Percentiles rank a stretch among this genome's conserved stretches.
phyloP scores from a whole-genome alignment of 2,888 invertebrate genomes.

The Ichneumon xanthorius region DNA sequence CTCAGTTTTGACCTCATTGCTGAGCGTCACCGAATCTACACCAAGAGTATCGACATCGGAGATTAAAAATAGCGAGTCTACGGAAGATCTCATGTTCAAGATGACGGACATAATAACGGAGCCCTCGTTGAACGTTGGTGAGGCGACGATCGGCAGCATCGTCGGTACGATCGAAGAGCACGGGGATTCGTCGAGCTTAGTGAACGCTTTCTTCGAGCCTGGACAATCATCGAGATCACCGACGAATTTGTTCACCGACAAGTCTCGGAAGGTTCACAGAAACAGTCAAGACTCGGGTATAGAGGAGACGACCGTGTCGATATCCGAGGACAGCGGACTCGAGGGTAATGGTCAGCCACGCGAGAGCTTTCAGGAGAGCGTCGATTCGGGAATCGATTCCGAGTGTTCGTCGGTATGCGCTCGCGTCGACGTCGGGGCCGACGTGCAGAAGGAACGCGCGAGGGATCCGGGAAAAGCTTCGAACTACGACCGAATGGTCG shows the following conservation, averaged over 20 bases:
- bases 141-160: slow-evolving; percentile 51
- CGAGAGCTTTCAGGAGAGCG: slow-evolving; percentile 75
- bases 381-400: slow-evolving; percentile 76
- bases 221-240: slow-evolving; percentile 66
- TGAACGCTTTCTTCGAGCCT: slow-evolving; percentile 48
- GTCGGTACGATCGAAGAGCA: slow-evolving; percentile 59
- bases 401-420: slow-evolving; percentile 77
- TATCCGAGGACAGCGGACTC: slow-evolving; percentile 69
- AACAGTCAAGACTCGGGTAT: slow-evolving; percentile 77
- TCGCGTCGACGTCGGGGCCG: slow-evolving; percentile 53
- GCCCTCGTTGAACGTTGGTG: not conserved
- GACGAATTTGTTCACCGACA: slow-evolving; percentile 73
- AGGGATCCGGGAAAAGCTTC: slow-evolving; percentile 53
- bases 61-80: slow-evolving; percentile 45
- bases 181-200: slow-evolving; percentile 52
- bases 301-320: slow-evolving; percentile 72
- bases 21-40: slow-evolving; percentile 23
- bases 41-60: slow-evolving; percentile 34
- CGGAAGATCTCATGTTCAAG: slow-evolving; percentile 76
- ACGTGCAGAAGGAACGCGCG: slow-evolving; percentile 61
- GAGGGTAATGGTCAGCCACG: slow-evolving; percentile 60
- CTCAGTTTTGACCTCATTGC: slow-evolving; percentile 30
- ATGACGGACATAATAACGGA: slow-evolving; percentile 74
- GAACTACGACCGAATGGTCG: not conserved
- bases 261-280: slow-evolving; percentile 70